A percentile compares a stretch with the other conserved stretches of the same genome.
phyloP scores from a whole-genome alignment of 2,888 invertebrate species.

The Stictocephala bisonia region DNA sequence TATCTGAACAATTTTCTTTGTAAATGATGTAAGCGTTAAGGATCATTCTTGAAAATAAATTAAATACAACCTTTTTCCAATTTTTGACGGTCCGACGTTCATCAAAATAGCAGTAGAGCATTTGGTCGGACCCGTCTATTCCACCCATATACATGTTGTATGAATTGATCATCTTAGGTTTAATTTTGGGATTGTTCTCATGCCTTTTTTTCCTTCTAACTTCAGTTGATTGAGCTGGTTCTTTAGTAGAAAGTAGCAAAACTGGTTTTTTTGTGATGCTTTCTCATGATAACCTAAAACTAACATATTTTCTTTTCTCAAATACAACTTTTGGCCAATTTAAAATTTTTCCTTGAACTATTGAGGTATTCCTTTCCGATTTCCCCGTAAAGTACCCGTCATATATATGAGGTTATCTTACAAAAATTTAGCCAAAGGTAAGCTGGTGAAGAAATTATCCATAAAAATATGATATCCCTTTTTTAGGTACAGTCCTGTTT shows the following conservation, averaged over 20 bases:
- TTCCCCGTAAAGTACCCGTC: background rate
- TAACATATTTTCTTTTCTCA: background rate
- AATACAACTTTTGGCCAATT: background rate
- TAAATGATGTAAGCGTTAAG: no score
- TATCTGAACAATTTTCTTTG: no score
- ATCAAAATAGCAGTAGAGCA: background rate
- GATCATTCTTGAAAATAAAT: no score
- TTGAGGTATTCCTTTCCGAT: background rate
- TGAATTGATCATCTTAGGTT: background rate
- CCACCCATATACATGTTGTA: background rate
- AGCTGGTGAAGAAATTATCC: background rate
- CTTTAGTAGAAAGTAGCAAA: background rate
- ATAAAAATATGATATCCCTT: background rate
- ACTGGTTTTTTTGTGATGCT: background rate
- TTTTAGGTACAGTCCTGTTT: background rate
- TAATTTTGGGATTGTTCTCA: background rate
- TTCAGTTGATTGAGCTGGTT: background rate
- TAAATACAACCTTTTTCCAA: no score
- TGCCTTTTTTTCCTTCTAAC: background rate
- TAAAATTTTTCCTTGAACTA: background rate
- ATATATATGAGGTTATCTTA: background rate
- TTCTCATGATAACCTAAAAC: background rate
- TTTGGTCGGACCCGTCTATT: background rate
- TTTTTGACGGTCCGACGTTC: background rate
- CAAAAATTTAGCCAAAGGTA: background rate